A percentile compares a stretch with the other conserved stretches of the same genome.
phyloP scores from a whole-genome alignment of 1,140 invertebrate genomes.

The Drosophila tristis region DNA sequence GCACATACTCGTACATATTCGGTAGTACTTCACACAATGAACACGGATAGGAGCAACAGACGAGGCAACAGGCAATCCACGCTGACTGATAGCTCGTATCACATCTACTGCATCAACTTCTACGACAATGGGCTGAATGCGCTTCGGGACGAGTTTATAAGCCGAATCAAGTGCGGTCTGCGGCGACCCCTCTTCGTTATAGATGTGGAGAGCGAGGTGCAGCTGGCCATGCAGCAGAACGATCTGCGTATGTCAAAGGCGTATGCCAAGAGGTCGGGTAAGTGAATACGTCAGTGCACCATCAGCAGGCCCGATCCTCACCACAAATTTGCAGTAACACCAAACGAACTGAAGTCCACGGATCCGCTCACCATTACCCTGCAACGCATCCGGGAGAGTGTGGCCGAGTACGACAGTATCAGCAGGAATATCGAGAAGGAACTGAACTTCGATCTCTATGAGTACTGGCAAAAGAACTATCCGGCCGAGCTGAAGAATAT shows the following conservation, averaged over 20 bases:
- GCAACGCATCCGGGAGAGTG: conserved; percentile 31
- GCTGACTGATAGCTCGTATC: neutral
- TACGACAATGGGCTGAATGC: conserved; percentile 59
- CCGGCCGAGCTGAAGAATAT: conserved; percentile 55
- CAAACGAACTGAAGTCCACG: neutral
- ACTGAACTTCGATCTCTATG: conserved; percentile 45
- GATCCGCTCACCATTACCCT: conserved; percentile 33
- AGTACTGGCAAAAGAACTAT: conserved; percentile 46
- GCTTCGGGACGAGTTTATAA: conserved; percentile 61
- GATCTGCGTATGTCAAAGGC: conserved; percentile 16
- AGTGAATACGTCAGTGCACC: neutral
- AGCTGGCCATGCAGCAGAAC: neutral
- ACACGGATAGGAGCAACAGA: conserved; percentile 2
- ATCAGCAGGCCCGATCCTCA: neutral
- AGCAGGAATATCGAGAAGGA: conserved; percentile 47
- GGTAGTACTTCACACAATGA: neutral
- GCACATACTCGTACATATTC: neutral
- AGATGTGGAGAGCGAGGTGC: conserved; percentile 53
- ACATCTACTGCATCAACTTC: conserved; percentile 66
- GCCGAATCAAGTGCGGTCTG: conserved; percentile 39
- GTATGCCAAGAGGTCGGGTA: neutral
- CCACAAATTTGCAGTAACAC: neutral
- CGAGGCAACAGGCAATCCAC: neutral
- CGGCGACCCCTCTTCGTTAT: conserved; percentile 62
- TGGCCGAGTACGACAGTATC: conserved; percentile 40